Evolutionary conservation across 2,888 invertebrate species (phyloP).

Genomic region (Anoplius nigerrimus): DNA sequence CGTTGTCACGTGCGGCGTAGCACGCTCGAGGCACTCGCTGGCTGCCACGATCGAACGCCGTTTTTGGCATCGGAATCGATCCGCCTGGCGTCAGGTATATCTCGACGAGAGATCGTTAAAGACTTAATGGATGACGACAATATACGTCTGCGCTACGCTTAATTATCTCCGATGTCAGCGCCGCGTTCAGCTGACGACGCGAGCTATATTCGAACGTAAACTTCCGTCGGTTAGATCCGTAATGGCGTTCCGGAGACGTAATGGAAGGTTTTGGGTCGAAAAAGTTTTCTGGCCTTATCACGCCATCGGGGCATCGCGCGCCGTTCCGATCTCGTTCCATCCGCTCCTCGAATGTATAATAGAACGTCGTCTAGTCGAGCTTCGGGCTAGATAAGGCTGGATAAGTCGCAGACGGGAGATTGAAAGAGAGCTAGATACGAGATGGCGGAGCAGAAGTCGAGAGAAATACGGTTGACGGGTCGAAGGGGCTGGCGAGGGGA

Average conservation of each 20-base stretch:
- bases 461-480: neutral
- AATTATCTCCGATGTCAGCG: too few species aligned
- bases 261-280: neutral
- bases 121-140: constrained; percentile 6
- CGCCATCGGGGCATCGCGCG: too few species aligned
- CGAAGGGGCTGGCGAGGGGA: neutral
- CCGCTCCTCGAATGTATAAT: too few species aligned
- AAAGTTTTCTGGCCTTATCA: neutral
- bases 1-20: constrained; percentile 40
- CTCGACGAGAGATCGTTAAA: constrained; percentile 30
- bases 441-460: neutral
- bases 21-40: constrained; percentile 32
- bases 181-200: too few species aligned
- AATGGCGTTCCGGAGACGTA: too few species aligned
- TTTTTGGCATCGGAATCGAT: constrained; percentile 36
- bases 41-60: constrained; percentile 32
- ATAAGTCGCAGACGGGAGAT: too few species aligned
- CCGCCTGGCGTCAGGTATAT: constrained; percentile 31
- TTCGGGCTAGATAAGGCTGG: too few species aligned
- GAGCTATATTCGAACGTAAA: constrained; percentile 4
- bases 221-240: constrained; percentile 14
- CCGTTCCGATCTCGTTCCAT: too few species aligned
- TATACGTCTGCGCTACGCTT: constrained; percentile 11
- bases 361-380: too few species aligned
- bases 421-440: neutral